Evolutionary conservation across 1,140 invertebrate genomes (phyloP).

Genomic region (Himalopsyche phryganea): DNA sequence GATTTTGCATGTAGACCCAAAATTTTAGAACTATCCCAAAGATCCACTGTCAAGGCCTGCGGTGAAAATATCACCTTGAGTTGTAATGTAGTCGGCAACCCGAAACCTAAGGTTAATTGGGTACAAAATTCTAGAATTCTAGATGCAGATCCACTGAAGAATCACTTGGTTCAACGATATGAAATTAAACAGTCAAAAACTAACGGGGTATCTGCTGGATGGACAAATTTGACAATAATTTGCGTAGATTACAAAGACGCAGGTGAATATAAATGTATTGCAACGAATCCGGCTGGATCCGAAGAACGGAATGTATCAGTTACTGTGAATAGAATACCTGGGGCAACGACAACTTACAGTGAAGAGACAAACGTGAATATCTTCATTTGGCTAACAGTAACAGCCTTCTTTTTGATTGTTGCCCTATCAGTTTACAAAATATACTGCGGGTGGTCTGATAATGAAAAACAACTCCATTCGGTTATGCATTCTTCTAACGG

Average conservation of each 20-base stretch:
- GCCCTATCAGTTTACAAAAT: conserved; percentile 64
- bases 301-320: conserved; percentile 72
- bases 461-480: conserved; percentile 53
- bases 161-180: conserved; percentile 46
- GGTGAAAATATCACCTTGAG: conserved; percentile 69
- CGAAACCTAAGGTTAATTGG: conserved; percentile 73
- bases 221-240: conserved; percentile 76
- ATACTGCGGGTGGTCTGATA: conserved; percentile 58
- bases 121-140: conserved; percentile 61
- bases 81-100: conserved; percentile 75
- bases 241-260: conserved; percentile 69
- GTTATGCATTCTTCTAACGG: conserved; percentile 60
- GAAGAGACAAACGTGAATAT: too few relatives aligned
- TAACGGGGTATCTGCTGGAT: conserved; percentile 51
- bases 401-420: conserved; percentile 54
- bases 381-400: too few relatives aligned
- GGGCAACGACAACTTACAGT: conserved; percentile 33
- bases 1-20: conserved; percentile 83
- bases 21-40: conserved; percentile 57
- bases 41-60: conserved; percentile 55
- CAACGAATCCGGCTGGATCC: conserved; percentile 79
- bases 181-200: conserved; percentile 41
- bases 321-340: conserved; percentile 51
- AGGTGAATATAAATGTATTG: conserved; percentile 85
- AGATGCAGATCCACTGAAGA: conserved; percentile 54